Conservation (phyloP, 2,797 vertebrate species). For the Chiloscyllium punctatum region DNA sequence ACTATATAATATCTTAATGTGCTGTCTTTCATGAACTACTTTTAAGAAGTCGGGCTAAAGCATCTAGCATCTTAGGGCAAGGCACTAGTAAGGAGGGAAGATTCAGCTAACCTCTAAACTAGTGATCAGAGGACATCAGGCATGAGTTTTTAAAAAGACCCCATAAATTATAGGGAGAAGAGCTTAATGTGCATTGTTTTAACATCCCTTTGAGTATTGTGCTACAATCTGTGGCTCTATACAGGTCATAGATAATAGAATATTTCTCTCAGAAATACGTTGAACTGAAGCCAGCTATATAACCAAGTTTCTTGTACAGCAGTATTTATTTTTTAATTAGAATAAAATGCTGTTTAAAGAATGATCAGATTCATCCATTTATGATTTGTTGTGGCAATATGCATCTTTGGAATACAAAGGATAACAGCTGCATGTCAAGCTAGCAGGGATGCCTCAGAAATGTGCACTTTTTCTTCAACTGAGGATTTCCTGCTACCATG, state of each 20-base stretch:
- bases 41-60: too few relatives aligned
- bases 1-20: not conserved
- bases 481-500: too few relatives aligned
- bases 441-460: too few relatives aligned
- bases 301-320: not conserved
- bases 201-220: not conserved
- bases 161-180: not conserved
- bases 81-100: not conserved
- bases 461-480: too few relatives aligned
- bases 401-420: not conserved
- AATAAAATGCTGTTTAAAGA: not conserved
- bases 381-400: not conserved
- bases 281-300: not conserved
- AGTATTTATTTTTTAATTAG: not conserved
- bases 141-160: not conserved
- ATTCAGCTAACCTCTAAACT: not conserved
- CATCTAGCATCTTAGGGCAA: not conserved
- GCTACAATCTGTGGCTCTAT: not conserved
- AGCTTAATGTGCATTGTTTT: not conserved
- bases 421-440: not conserved
- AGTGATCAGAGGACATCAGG: not conserved
- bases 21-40: not conserved
- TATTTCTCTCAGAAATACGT: not conserved
- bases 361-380: not conserved
- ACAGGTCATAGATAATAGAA: not conserved